Evolutionary conservation across 2,888 invertebrate species (phyloP).

Genomic region (Notodonta dromedarius): DNA sequence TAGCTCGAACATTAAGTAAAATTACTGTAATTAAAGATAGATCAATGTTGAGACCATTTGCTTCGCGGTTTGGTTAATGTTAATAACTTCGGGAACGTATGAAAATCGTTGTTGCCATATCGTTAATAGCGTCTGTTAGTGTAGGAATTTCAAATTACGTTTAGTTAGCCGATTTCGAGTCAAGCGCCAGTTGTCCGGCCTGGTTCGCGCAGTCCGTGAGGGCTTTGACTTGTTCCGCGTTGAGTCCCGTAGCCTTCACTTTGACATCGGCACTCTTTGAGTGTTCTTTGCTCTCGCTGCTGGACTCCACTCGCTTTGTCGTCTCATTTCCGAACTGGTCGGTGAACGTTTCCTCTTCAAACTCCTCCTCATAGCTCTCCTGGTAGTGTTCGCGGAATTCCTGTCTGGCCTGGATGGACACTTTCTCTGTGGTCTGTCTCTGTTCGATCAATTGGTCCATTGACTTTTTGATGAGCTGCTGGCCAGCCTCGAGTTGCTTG

Average conservation of each 20-base stretch:
- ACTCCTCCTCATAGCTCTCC: slow-evolving; percentile 80
- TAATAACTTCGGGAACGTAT: slow-evolving; percentile 20
- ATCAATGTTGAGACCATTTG: slow-evolving; percentile 26
- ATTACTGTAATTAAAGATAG: slow-evolving; percentile 27
- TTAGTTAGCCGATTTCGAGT: slow-evolving; percentile 77
- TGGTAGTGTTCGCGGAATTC: slow-evolving; percentile 78
- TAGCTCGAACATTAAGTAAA: slow-evolving; percentile 47
- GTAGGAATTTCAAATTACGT: slow-evolving; percentile 55
- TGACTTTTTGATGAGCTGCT: slow-evolving; percentile 76
- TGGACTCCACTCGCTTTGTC: slow-evolving; percentile 75
- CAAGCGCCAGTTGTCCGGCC: slow-evolving; percentile 79
- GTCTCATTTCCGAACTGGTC: slow-evolving; percentile 76
- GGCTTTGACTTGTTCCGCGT: slow-evolving; percentile 75
- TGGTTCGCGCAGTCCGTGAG: slow-evolving; percentile 79
- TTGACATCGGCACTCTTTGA: slow-evolving; percentile 77
- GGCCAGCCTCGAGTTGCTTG: slow-evolving; percentile 72
- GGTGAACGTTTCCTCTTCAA: slow-evolving; percentile 77
- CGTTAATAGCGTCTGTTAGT: slow-evolving; percentile 37
- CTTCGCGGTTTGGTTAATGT: slow-evolving; percentile 24
- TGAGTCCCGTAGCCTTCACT: slow-evolving; percentile 78
- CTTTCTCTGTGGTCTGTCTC: slow-evolving; percentile 69
- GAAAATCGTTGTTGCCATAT: slow-evolving; percentile 24
- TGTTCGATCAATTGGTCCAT: slow-evolving; percentile 77
- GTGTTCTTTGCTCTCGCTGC: slow-evolving; percentile 79
- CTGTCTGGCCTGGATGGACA: slow-evolving; percentile 77